phyloP scores from a whole-genome alignment of 2,797 vertebrate genomes.

The Rhinophrynus dorsalis region DNA sequence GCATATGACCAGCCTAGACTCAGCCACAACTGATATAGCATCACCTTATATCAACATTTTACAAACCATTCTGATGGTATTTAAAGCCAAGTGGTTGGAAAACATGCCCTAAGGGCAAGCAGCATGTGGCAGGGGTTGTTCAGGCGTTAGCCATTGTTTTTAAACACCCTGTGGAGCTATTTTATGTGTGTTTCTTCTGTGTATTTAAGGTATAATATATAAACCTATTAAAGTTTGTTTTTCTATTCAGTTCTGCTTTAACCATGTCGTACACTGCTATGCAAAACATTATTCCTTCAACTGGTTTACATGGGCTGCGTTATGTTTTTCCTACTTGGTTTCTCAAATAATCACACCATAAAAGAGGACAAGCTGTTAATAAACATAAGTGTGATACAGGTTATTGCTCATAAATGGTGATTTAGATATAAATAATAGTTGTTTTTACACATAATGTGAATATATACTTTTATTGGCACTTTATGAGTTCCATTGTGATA shows the following conservation, averaged over 20 bases:
- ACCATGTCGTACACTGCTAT: constrained; percentile 1
- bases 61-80: constrained; percentile 8
- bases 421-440: no score
- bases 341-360: constrained; percentile 7
- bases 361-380: background rate
- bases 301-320: background rate
- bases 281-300: constrained; percentile 5
- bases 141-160: constrained; percentile 31
- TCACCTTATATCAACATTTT: constrained; percentile 34
- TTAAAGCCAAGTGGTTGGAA: constrained; percentile 25
- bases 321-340: background rate
- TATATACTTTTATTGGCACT: no score
- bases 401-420: constrained; percentile 1
- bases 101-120: constrained; percentile 15
- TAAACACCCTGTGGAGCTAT: constrained; percentile 27
- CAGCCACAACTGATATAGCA: background rate
- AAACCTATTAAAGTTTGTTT: constrained; percentile 36
- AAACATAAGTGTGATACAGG: background rate
- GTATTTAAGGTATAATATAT: constrained; percentile 34
- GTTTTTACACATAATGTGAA: no score
- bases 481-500: no score
- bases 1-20: background rate
- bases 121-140: constrained; percentile 24
- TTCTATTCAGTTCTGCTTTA: constrained; percentile 13
- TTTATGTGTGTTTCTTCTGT: constrained; percentile 34